Percentiles rank a stretch among this genome's conserved stretches.
These are phyloP conservation scores for Stichopus chloronotus DNA, from an alignment of 35 echinoderm and acorn worm genomes.

Conservation along the genomic window DNA sequence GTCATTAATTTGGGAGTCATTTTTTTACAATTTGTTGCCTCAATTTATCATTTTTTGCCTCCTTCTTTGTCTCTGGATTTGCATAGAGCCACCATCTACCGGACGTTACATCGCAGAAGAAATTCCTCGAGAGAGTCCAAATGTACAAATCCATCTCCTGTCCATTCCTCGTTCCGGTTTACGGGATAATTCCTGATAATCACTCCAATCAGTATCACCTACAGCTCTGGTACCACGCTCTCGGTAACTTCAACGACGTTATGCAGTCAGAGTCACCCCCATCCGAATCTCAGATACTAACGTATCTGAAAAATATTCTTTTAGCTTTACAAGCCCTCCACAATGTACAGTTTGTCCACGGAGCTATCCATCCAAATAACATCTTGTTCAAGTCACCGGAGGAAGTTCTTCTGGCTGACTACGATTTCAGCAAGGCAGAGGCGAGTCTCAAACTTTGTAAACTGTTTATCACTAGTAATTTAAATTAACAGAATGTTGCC, in stretches of 20 bases:
- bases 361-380: conserved; percentile 54
- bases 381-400: conserved; percentile 40
- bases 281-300: conserved; percentile 1
- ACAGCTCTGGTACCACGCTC: conserved; percentile 2
- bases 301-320: conserved; percentile 22
- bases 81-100: conserved; percentile 52
- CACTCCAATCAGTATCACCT: conserved; percentile 45
- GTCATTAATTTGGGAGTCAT: too few relatives aligned
- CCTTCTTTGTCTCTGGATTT: neutral
- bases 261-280: conserved; percentile 31
- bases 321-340: conserved; percentile 37
- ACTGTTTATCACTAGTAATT: too few relatives aligned
- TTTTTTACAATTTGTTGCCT: too few relatives aligned
- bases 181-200: conserved; percentile 36
- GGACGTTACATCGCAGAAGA: conserved; percentile 14
- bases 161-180: conserved; percentile 34
- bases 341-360: conserved; percentile 18
- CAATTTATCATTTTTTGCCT: too few relatives aligned
- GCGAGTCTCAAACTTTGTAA: neutral
- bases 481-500: too few relatives aligned
- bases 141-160: conserved; percentile 21
- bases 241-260: conserved; percentile 1
- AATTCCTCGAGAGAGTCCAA: conserved; percentile 26
- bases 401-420: conserved; percentile 31
- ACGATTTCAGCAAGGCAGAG: conserved; percentile 48